Base-by-base conservation (phyloP, 2,113 vertebrate genomes). In the Gila orcuttii region DNA sequence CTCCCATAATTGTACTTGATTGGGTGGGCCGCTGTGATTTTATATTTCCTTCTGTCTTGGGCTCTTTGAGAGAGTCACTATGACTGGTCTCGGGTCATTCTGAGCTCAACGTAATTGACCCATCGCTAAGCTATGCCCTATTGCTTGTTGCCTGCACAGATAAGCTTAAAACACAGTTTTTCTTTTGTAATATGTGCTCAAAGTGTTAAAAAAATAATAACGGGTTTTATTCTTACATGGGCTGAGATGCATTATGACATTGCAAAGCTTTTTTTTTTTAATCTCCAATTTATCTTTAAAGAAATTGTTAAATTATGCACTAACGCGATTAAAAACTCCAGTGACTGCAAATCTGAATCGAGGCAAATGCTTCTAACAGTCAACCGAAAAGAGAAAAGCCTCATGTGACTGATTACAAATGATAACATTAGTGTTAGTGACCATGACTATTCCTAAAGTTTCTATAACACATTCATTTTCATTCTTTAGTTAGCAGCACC, bases 1-100 rank as follows among this genome's bases (percentile, higher is more conserved):
- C 77, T 86, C 69, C 60, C 84, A 55, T 82, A 85, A 85, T 87
- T 86, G 88, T 74, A 88, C 36, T 89, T 88, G 57, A 86, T 90
- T 83, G 88, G 82, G 79, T 64, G 71, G 86, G 88, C 62, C 60
- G 84, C 82, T 83, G 62, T 80, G 86, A 87, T 84, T 85, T 83
- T 82, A 85, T 84, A 64, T 83, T 69, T 75, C 64, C 84, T 52
- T 74, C 60, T 79, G 75, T 84, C 68, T 82, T 55, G 36, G 64
- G 82, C 55, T 83, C 73, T 78, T 71, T 33, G 83, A 47, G 42
- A 88, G 78, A 87, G 83, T 88, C 85, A 79, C 66, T 79, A 28
- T 87, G 47, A 17, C 79, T 39, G 77, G 21, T 89, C 25, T 79
- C 31, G 75, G 36, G 11, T 68, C 13, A 2, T 57, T 73, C 45